A percentile compares a stretch with the other conserved stretches of the same genome.
phyloP scores from a whole-genome alignment of 2,888 invertebrate species.

The Hermodice carunculata region DNA sequence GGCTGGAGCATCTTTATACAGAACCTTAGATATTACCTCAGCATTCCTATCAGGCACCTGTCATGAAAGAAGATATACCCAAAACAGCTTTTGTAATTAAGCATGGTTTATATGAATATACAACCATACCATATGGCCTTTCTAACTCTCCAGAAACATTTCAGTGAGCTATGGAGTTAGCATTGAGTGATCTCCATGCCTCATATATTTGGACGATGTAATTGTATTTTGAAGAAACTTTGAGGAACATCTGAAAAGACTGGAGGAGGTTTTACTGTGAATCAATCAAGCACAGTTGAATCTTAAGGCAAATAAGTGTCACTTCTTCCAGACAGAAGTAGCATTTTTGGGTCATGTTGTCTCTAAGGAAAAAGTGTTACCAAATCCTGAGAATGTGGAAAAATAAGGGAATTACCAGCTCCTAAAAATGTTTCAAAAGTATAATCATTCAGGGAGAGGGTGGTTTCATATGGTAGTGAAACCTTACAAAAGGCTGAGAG shows the following conservation, averaged over 20 bases:
- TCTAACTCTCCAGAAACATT: too few relatives aligned
- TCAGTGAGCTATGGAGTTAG: background rate
- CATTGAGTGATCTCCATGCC: background rate
- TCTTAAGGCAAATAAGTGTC: constrained; percentile 5
- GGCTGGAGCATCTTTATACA: too few relatives aligned
- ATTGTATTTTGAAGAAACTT: background rate
- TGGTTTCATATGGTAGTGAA: constrained; percentile 11
- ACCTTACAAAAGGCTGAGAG: constrained; percentile 2
- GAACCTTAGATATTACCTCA: background rate
- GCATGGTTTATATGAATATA: background rate
- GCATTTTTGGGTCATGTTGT: background rate
- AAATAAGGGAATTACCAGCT: too few relatives aligned
- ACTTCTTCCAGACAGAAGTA: background rate
- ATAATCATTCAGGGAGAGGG: too few relatives aligned
- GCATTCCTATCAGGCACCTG: background rate
- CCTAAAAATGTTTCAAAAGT: too few relatives aligned
- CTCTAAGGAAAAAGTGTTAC: too few relatives aligned
- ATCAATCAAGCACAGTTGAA: background rate
- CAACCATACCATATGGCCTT: too few relatives aligned
- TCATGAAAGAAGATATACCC: background rate
- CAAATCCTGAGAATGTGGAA: too few relatives aligned
- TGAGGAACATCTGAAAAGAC: background rate
- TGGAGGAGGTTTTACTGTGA: too few relatives aligned
- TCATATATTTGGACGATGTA: constrained; percentile 1
- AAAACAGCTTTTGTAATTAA: background rate